Evolutionary conservation across 2,797 vertebrate genomes (phyloP).

Genomic region (Coregonus suidteri): DNA sequence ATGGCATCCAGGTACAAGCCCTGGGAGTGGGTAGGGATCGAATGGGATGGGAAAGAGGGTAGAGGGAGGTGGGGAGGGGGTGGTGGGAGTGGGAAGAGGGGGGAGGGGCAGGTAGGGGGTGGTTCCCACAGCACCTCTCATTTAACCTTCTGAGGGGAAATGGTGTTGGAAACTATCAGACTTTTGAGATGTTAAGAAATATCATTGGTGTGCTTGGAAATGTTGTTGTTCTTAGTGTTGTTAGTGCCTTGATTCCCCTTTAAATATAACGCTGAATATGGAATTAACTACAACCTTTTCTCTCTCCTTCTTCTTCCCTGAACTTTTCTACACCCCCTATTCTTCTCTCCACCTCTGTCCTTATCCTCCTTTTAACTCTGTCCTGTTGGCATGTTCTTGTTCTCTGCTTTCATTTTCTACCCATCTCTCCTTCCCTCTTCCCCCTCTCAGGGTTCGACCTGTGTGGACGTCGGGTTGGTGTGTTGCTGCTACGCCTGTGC

Average conservation of each 20-base stretch:
- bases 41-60: too few relatives aligned
- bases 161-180: too few relatives aligned
- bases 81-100: too few relatives aligned
- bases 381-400: background rate
- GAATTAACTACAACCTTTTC: too few relatives aligned
- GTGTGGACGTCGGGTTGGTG: conserved; percentile 59
- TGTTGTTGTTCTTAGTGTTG: background rate
- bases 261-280: too few relatives aligned
- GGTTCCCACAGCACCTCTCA: background rate
- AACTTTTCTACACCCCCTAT: background rate
- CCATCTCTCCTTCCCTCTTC: background rate
- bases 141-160: too few relatives aligned
- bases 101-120: too few relatives aligned
- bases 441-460: conserved; percentile 63
- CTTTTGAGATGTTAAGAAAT: background rate
- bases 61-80: too few relatives aligned
- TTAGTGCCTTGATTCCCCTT: too few relatives aligned
- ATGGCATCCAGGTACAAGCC: conserved; percentile 66
- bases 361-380: background rate
- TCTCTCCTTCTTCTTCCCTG: background rate
- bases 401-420: background rate
- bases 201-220: background rate
- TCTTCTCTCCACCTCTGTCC: conserved; percentile 6
- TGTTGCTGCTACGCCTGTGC: conserved; percentile 60
- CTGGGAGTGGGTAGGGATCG: too few relatives aligned